These are phyloP conservation scores for Natrix natrix DNA, from an alignment of 2,797 vertebrate species.

Conservation along the genomic window DNA sequence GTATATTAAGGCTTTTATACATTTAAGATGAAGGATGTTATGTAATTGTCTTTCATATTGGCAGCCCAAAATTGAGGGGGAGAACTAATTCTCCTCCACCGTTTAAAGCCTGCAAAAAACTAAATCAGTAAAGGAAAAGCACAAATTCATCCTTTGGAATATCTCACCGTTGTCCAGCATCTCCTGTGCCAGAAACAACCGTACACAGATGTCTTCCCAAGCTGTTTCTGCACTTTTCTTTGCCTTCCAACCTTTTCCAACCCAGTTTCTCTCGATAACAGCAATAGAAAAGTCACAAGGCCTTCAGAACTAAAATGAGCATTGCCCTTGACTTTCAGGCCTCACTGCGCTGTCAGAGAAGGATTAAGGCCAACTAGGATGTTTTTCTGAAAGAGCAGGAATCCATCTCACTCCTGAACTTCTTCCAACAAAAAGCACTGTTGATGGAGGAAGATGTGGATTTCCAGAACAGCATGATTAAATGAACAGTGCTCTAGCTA, in stretches of 20 bases:
- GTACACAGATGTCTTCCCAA: conserved; percentile 5
- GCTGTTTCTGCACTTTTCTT: neutral
- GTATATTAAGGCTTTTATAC: conserved; percentile 52
- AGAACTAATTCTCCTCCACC: neutral
- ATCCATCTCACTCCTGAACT: neutral
- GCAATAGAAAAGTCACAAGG: neutral
- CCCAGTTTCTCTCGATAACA: neutral
- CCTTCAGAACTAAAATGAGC: conserved; percentile 15
- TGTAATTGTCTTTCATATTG: conserved; percentile 55
- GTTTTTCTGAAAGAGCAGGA: neutral
- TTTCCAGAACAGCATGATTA: neutral
- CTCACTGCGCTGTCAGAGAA: neutral
- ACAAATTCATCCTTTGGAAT: neutral
- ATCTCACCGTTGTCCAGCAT: neutral
- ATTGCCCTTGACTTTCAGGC: conserved; percentile 6
- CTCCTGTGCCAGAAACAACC: neutral
- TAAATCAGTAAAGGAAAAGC: neutral
- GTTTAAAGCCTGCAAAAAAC: conserved; percentile 28
- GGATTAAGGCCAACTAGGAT: neutral
- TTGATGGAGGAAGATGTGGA: neutral
- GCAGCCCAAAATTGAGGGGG: conserved; percentile 35
- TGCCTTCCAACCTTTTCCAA: conserved; percentile 31
- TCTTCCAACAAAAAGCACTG: neutral
- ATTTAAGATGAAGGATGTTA: conserved; percentile 58
- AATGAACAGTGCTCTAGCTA: neutral